Conservation (phyloP, 2,113 vertebrate species). For the Regulus satrapa region DNA sequence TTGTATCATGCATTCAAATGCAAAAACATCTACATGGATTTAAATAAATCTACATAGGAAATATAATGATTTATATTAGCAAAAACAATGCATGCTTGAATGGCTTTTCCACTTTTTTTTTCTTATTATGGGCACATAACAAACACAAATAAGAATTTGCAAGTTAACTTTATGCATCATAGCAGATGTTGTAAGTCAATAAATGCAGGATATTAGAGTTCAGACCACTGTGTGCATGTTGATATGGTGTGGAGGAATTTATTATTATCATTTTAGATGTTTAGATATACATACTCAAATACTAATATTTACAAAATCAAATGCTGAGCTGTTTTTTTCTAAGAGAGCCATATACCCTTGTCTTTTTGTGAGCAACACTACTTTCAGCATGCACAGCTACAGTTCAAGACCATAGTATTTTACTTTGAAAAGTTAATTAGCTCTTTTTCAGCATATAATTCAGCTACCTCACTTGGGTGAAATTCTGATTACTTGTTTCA, state of each 20-base stretch:
- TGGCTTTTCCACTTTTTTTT: neutral
- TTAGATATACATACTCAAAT: neutral
- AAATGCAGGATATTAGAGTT: neutral
- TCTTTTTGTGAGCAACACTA: neutral
- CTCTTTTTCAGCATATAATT: neutral
- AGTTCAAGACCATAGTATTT: neutral
- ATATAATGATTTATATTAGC: neutral
- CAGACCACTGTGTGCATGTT: neutral
- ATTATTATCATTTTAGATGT: neutral
- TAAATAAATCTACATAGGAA: neutral
- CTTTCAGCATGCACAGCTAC: neutral
- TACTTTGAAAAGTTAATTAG: neutral
- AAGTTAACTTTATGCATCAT: neutral
- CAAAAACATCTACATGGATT: neutral
- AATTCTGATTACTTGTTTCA: neutral
- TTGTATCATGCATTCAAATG: neutral
- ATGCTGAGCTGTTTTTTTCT: neutral
- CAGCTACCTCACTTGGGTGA: neutral
- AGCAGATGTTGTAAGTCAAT: neutral
- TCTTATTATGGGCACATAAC: neutral
- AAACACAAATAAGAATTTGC: neutral
- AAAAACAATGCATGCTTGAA: neutral
- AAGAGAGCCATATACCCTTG: neutral
- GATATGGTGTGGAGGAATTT: neutral
- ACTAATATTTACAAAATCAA: neutral